Conservation (phyloP, 2,888 invertebrate genomes). For the Tricholauxania praeusta region DNA sequence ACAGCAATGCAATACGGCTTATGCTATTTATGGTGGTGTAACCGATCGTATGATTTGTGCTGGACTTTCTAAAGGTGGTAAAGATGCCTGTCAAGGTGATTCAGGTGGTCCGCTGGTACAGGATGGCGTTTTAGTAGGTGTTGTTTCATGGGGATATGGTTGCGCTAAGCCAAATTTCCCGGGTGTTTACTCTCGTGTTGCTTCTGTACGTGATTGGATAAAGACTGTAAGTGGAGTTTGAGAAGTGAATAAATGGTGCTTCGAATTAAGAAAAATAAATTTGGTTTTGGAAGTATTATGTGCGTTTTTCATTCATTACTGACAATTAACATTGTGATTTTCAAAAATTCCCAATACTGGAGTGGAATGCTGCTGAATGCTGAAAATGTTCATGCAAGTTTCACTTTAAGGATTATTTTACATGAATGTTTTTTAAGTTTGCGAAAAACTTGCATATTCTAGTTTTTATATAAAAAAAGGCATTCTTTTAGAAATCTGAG, state of each 20-base stretch:
- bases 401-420: too few relatives aligned
- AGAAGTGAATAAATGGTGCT: slow-evolving; percentile 45
- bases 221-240: slow-evolving; percentile 26
- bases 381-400: too few relatives aligned
- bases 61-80: slow-evolving; percentile 57
- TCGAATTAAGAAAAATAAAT: slow-evolving; percentile 34
- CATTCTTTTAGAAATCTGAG: too few relatives aligned
- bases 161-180: slow-evolving; percentile 60
- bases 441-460: too few relatives aligned
- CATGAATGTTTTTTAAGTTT: too few relatives aligned
- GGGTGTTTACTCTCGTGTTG: slow-evolving; percentile 59
- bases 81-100: slow-evolving; percentile 64
- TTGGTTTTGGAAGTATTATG: not conserved
- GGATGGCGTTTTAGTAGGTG: slow-evolving; percentile 53
- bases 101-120: slow-evolving; percentile 61
- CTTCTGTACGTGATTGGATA: slow-evolving; percentile 59
- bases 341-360: not conserved
- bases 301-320: not conserved
- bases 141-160: slow-evolving; percentile 65
- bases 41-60: slow-evolving; percentile 64
- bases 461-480: too few relatives aligned
- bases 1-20: slow-evolving; percentile 51
- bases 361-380: too few relatives aligned
- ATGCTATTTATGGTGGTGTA: slow-evolving; percentile 52
- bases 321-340: not conserved